Percentiles rank a stretch among this genome's conserved stretches.
Evolutionary conservation across 2,888 invertebrate genomes (phyloP).

Genomic region (Bhutanitis thaidina): DNA sequence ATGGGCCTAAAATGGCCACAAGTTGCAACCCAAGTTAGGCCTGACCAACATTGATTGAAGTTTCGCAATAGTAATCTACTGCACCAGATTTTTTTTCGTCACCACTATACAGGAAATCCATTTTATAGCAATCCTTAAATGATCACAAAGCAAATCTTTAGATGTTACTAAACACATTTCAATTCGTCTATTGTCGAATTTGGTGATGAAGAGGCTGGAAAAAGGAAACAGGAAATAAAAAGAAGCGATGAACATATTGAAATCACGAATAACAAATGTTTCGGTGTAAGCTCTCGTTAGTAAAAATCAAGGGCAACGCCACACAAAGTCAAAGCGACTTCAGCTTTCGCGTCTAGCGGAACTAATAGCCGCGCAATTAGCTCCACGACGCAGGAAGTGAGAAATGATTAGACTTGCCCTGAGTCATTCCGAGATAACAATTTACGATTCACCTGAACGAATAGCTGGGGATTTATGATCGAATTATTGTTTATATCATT

Average conservation of each 20-base stretch:
- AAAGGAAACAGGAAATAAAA: background rate
- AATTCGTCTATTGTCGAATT: background rate
- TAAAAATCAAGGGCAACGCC: slow-evolving; percentile 41
- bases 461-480: background rate
- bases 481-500: background rate
- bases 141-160: background rate
- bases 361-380: slow-evolving; percentile 68
- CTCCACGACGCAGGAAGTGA: slow-evolving; percentile 54
- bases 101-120: background rate
- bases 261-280: background rate
- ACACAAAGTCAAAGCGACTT: slow-evolving; percentile 42
- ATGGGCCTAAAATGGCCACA: slow-evolving; percentile 49
- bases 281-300: slow-evolving; percentile 4
- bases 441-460: slow-evolving; percentile 47
- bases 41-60: slow-evolving; percentile 44
- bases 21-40: slow-evolving; percentile 44
- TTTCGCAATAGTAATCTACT: slow-evolving; percentile 39
- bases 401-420: slow-evolving; percentile 58
- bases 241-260: background rate
- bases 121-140: background rate
- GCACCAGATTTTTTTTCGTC: slow-evolving; percentile 34
- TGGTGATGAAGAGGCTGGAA: background rate
- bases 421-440: slow-evolving; percentile 51
- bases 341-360: slow-evolving; percentile 59
- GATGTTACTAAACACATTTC: no score